phyloP scores from a whole-genome alignment of 2,888 invertebrate species.

The Carabus problematicus region DNA sequence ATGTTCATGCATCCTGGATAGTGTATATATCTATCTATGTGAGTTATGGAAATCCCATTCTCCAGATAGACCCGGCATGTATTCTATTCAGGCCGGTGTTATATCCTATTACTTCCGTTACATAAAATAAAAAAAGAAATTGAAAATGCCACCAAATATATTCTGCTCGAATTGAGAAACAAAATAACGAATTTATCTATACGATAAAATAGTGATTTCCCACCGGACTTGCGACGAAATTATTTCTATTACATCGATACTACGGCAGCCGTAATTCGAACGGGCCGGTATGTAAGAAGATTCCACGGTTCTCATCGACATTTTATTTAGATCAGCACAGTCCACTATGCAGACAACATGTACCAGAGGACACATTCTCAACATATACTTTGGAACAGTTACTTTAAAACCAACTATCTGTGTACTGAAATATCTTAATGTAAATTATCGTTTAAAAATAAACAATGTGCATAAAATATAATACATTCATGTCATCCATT shows the following conservation, averaged over 20 bases:
- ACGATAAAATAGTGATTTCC: slow-evolving; percentile 42
- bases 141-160: slow-evolving; percentile 39
- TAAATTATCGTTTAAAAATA: no score
- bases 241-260: slow-evolving; percentile 38
- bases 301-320: no score
- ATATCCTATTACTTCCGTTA: slow-evolving; percentile 40
- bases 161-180: slow-evolving; percentile 40
- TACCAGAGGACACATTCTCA: no score
- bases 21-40: background rate
- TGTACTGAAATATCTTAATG: no score
- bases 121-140: slow-evolving; percentile 41
- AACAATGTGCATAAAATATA: no score
- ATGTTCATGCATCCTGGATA: background rate
- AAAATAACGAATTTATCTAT: slow-evolving; percentile 42
- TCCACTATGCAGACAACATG: no score
- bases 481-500: no score
- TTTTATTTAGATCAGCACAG: no score
- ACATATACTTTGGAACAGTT: no score
- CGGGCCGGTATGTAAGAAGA: no score
- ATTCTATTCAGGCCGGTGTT: slow-evolving; percentile 35
- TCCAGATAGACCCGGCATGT: slow-evolving; percentile 33
- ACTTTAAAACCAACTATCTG: no score
- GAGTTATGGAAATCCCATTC: slow-evolving; percentile 23
- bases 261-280: slow-evolving; percentile 2
- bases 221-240: slow-evolving; percentile 32